Evolutionary conservation across 2,797 vertebrate genomes (phyloP).

Genomic region (Percopsis omiscomaycus): DNA sequence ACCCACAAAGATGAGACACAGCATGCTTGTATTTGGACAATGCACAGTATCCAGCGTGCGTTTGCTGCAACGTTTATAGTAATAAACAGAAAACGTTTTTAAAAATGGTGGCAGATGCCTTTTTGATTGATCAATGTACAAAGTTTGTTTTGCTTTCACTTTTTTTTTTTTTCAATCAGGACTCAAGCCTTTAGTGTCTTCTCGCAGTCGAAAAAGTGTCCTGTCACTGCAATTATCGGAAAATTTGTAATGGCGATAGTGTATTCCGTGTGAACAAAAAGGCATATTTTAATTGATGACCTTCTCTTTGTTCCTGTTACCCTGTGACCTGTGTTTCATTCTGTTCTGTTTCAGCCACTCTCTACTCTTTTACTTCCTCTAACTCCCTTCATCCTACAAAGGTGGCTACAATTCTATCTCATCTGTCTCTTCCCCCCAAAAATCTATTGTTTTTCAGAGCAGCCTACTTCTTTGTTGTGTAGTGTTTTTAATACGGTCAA

Average conservation of each 20-base stretch:
- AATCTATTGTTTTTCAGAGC: no score
- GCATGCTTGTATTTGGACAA: constrained; percentile 58
- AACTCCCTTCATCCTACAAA: constrained; percentile 4
- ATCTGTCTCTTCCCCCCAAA: no score
- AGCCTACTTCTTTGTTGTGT: no score
- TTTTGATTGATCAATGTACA: constrained; percentile 75
- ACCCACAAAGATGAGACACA: constrained; percentile 26
- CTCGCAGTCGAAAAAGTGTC: constrained; percentile 53
- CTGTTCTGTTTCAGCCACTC: constrained; percentile 6
- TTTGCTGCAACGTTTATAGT: constrained; percentile 52
- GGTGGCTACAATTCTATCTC: neutral
- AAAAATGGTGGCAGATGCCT: constrained; percentile 66
- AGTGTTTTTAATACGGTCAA: no score
- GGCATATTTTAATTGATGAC: constrained; percentile 30
- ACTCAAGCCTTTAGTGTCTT: constrained; percentile 79
- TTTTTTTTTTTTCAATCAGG: constrained; percentile 57
- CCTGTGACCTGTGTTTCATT: neutral
- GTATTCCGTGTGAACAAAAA: constrained; percentile 32
- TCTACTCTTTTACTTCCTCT: neutral
- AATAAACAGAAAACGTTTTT: neutral
- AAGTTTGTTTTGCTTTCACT: constrained; percentile 66
- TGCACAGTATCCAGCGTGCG: constrained; percentile 54
- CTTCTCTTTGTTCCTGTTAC: constrained; percentile 29
- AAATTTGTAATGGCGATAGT: constrained; percentile 3
- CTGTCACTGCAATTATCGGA: constrained; percentile 43